Conservation (phyloP, 35 echinoderm and acorn worm genomes). For the Acanthaster planci region DNA sequence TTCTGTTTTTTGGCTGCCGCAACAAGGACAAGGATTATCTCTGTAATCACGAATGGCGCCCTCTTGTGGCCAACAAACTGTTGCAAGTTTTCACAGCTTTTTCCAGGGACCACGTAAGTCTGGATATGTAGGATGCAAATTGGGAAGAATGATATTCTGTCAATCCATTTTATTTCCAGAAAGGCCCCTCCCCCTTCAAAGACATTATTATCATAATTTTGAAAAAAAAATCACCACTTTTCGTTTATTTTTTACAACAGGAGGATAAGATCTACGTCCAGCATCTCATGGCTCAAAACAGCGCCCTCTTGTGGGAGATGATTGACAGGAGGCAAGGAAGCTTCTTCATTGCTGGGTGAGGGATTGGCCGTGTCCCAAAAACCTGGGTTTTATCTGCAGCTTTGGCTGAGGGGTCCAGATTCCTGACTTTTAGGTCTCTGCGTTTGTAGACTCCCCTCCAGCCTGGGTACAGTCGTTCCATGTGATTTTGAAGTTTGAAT, state of each 20-base stretch:
- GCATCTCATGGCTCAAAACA: conserved; percentile 71
- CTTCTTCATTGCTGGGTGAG: conserved; percentile 96
- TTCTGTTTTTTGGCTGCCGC: conserved; percentile 87
- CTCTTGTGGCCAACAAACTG: conserved; percentile 36
- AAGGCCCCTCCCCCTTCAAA: background rate
- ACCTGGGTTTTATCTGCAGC: no score
- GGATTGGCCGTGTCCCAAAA: background rate
- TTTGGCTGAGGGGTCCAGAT: no score
- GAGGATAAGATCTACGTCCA: conserved; percentile 97
- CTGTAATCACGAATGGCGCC: conserved; percentile 64
- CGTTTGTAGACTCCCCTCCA: background rate
- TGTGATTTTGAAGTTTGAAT: no score
- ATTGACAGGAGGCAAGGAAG: conserved; percentile 65
- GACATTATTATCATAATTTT: no score
- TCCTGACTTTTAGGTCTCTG: background rate
- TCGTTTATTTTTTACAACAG: conserved; percentile 36
- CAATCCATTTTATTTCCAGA: background rate
- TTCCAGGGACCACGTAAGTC: conserved; percentile 82
- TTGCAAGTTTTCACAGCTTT: conserved; percentile 81
- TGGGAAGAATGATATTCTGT: no score
- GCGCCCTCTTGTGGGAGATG: conserved; percentile 68
- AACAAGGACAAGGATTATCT: conserved; percentile 75
- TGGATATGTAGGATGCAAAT: no score
- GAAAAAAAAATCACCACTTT: no score
- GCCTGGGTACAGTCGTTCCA: background rate